Conservation (phyloP, 2,888 invertebrate species). For the Endomychus coccineus region DNA sequence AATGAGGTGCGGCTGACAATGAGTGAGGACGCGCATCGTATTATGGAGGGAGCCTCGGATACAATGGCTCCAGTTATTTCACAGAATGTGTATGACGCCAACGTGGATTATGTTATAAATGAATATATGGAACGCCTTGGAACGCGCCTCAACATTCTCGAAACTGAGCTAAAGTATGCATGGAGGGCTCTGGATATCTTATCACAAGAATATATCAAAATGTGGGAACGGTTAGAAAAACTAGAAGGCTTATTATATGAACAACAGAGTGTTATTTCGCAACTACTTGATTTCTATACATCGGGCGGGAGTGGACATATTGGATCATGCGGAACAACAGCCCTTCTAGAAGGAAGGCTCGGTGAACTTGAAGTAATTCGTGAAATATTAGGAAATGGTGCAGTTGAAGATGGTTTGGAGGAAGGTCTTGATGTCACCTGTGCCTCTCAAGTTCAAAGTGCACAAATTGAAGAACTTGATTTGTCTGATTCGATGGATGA, state of each 20-base stretch:
- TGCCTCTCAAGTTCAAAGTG: conserved; percentile 38
- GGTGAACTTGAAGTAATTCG: conserved; percentile 54
- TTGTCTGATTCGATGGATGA: conserved; percentile 48
- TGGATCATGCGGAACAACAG: conserved; percentile 40
- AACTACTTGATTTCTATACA: conserved; percentile 73
- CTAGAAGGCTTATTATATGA: conserved; percentile 79
- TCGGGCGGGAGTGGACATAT: conserved; percentile 43
- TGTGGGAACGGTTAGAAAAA: conserved; percentile 88
- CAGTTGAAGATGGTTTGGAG: conserved; percentile 59
- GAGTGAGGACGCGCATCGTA: conserved; percentile 30
- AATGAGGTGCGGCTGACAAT: conserved; percentile 23
- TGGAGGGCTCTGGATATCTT: conserved; percentile 87
- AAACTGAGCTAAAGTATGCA: conserved; percentile 85
- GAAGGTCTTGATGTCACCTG: conserved; percentile 54
- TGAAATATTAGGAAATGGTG: conserved; percentile 59
- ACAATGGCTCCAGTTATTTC: conserved; percentile 36
- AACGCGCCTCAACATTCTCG: conserved; percentile 77
- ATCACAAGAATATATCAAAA: conserved; percentile 86
- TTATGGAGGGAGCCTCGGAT: conserved; percentile 32
- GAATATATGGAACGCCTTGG: conserved; percentile 89
- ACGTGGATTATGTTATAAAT: conserved; percentile 70
- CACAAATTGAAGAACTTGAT: conserved; percentile 38
- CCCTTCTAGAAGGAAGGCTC: conserved; percentile 35
- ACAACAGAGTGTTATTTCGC: conserved; percentile 85
- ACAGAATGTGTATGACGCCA: conserved; percentile 38